Evolutionary conservation across 2,113 vertebrate species (phyloP).

Genomic region (Silurus asotus): DNA sequence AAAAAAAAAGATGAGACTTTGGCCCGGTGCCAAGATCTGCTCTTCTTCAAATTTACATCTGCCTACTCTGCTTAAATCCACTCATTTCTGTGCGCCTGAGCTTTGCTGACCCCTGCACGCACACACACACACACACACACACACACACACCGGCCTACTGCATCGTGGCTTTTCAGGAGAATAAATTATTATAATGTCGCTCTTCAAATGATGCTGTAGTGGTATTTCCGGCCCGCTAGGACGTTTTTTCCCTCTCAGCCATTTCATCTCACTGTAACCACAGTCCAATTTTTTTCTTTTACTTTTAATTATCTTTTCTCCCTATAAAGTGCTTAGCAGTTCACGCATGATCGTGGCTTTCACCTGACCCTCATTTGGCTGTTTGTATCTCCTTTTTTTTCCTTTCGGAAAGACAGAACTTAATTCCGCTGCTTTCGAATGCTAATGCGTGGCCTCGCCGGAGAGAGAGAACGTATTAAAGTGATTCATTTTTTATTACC

Average conservation of each 20-base stretch:
- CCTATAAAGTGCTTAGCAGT: constrained; percentile 13
- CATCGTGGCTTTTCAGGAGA: constrained; percentile 2
- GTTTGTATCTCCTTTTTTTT: not conserved
- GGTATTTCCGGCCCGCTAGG: constrained; percentile 17
- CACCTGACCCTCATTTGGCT: constrained; percentile 24
- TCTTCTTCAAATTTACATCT: constrained; percentile 74
- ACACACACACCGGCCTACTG: not conserved
- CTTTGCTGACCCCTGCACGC: constrained; percentile 69
- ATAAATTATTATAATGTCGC: constrained; percentile 41
- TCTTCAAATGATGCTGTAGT: constrained; percentile 31
- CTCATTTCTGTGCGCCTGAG: constrained; percentile 56
- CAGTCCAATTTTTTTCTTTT: constrained; percentile 47
- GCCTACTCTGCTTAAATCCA: constrained; percentile 72
- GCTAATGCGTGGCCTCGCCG: constrained; percentile 55
- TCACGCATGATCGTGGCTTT: constrained; percentile 26
- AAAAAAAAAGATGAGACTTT: not conserved
- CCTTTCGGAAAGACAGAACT: constrained; percentile 38
- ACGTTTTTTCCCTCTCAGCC: not conserved
- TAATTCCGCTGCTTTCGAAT: constrained; percentile 64
- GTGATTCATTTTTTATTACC: constrained; percentile 62
- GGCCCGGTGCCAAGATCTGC: constrained; percentile 45
- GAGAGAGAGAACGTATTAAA: constrained; percentile 46
- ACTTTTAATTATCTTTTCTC: constrained; percentile 31
- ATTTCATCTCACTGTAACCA: constrained; percentile 47
- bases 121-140: not conserved